A percentile compares a stretch with the other conserved stretches of the same genome.
Evolutionary conservation across 2,797 vertebrate genomes (phyloP).

Genomic region (Microtus agrestis): DNA sequence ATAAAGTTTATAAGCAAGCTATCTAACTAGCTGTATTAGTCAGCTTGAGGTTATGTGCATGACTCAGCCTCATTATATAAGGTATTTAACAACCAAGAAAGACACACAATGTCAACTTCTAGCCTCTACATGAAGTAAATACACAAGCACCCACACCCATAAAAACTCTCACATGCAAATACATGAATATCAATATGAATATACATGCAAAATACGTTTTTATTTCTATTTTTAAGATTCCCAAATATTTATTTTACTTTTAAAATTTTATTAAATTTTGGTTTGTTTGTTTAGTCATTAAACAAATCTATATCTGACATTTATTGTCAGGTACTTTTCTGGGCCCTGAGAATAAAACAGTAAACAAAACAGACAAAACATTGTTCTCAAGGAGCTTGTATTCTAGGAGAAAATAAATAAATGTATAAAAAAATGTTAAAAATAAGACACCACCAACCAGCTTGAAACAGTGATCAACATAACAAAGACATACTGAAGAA

Average conservation of each 20-base stretch:
- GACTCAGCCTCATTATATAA: background rate
- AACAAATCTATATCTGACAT: background rate
- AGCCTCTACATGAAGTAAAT: background rate
- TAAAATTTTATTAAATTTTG: background rate
- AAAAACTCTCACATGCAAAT: background rate
- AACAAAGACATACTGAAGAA: background rate
- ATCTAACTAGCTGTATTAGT: background rate
- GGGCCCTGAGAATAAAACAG: background rate
- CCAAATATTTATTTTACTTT: background rate
- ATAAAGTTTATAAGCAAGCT: background rate
- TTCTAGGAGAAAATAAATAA: background rate
- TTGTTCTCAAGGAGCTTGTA: background rate
- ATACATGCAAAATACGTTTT: background rate
- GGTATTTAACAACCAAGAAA: no score
- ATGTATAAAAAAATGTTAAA: background rate
- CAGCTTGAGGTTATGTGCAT: no score
- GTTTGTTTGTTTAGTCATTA: constrained; percentile 19
- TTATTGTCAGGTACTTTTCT: background rate
- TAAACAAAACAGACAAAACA: background rate
- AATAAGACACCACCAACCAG: background rate
- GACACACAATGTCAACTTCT: background rate
- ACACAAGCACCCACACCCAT: background rate
- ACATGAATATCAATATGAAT: background rate
- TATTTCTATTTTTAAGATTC: background rate
- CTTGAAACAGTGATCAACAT: background rate